Base-by-base conservation (phyloP, 2,113 vertebrate species). In the Amblyopsis rosae region DNA sequence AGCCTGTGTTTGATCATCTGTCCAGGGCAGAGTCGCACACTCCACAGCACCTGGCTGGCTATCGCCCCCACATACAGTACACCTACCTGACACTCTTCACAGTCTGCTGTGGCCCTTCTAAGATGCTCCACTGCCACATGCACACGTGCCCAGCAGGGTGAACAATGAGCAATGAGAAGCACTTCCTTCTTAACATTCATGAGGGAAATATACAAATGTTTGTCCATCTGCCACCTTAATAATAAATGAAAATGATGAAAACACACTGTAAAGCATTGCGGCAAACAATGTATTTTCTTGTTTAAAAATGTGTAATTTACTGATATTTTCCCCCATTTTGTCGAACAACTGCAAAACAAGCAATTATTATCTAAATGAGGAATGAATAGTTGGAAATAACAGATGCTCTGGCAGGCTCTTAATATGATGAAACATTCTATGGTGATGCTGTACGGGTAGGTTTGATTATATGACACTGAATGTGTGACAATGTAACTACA, bases 1-100 rank as follows among this genome's bases (percentile, higher is more conserved):
- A 51, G 66, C 16, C 80, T 16, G 51, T 86, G 87, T 91, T 91
- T 93, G 86, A 93, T 92, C 92, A 90, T 86, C 77, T 77, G 66
- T 77, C 65, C 82, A 82, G 86, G 84, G 77, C 77, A 72, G 70
- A 77, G 71, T 69, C 70, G 83, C 84, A 76, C 80, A 86, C 88
- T 89, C 85, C 86, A 82, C 64, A 79, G 87, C 86, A 87, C 87
- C 82, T 91, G 86, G 55, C 69, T 65, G 59, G 84, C 75, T 85
- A 79, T 68, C 66, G 35, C 88, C 84, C 59, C 13, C 13, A 58
- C 69, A 73, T 58, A 74, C 66, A 66, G 35, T 41, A 41, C 7
- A 8, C 64, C 74, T 60, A 59, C 67, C 58, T 35, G 67, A 49
- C 73, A 72, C 12, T 59, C 70, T 69, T 72, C n/a, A 64, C 71